These are phyloP conservation scores for Anguilla anguilla DNA, from an alignment of 2,797 vertebrate genomes.

Conservation along the genomic window DNA sequence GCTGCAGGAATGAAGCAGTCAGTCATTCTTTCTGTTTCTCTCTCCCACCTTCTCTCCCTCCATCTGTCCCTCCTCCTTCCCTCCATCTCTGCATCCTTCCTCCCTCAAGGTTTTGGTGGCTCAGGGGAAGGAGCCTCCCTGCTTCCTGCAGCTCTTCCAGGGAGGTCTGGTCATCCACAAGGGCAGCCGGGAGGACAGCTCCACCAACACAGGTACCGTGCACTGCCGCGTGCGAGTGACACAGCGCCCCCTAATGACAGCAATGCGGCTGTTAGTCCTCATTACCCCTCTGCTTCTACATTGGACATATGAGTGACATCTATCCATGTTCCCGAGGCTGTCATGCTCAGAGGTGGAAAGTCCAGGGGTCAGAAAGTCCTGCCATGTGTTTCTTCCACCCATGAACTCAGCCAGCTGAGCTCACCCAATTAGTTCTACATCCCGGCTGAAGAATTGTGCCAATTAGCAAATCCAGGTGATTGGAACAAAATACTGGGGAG, in stretches of 20 bases:
- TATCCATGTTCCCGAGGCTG: too few species aligned
- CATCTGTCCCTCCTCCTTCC: background rate
- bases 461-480: too few species aligned
- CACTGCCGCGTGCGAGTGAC: background rate
- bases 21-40: background rate
- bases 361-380: too few species aligned
- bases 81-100: background rate
- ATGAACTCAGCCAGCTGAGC: too few species aligned
- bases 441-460: too few species aligned
- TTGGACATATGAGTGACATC: background rate
- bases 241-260: background rate
- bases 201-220: conserved; percentile 57
- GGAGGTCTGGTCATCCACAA: conserved; percentile 73
- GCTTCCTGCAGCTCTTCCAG: conserved; percentile 79
- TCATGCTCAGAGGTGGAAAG: too few species aligned
- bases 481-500: too few species aligned
- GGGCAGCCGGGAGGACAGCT: conserved; percentile 56
- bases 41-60: background rate
- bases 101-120: conserved; percentile 62
- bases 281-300: background rate
- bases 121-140: conserved; percentile 75
- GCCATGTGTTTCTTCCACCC: too few species aligned
- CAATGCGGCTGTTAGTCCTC: background rate
- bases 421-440: too few species aligned
- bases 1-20: background rate